A percentile compares a stretch with the other conserved stretches of the same genome.
phyloP scores from a whole-genome alignment of 2,113 vertebrate genomes.

The Mobula hypostoma region DNA sequence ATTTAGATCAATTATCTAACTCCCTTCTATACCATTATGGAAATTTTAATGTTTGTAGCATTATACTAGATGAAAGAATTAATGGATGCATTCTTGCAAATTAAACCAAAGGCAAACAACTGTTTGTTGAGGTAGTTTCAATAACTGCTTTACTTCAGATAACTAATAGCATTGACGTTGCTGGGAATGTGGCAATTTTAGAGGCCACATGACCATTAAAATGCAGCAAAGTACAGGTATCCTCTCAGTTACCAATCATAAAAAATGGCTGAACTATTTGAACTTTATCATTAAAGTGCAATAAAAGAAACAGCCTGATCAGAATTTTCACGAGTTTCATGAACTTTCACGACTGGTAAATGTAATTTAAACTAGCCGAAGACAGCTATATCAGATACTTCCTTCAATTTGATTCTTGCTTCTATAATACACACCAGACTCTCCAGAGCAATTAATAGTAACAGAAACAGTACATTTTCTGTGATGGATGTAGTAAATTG shows the following conservation, averaged over 20 bases:
- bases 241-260: background rate
- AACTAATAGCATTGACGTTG: background rate
- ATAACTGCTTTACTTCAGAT: background rate
- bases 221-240: background rate
- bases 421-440: background rate
- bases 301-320: background rate
- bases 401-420: no score
- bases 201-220: background rate
- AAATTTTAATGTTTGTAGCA: background rate
- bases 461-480: background rate
- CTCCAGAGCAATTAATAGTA: background rate
- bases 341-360: background rate
- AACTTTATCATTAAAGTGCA: no score
- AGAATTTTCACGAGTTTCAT: background rate
- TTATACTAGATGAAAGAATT: background rate
- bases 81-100: background rate
- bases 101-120: background rate
- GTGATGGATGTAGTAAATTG: background rate
- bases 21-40: background rate
- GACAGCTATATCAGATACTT: background rate
- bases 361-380: background rate
- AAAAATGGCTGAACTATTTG: background rate
- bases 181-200: background rate
- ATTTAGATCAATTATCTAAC: background rate
- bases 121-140: background rate